Evolutionary conservation across 2,113 vertebrate species (phyloP).

Genomic region (Tetraodon nigroviridis): DNA sequence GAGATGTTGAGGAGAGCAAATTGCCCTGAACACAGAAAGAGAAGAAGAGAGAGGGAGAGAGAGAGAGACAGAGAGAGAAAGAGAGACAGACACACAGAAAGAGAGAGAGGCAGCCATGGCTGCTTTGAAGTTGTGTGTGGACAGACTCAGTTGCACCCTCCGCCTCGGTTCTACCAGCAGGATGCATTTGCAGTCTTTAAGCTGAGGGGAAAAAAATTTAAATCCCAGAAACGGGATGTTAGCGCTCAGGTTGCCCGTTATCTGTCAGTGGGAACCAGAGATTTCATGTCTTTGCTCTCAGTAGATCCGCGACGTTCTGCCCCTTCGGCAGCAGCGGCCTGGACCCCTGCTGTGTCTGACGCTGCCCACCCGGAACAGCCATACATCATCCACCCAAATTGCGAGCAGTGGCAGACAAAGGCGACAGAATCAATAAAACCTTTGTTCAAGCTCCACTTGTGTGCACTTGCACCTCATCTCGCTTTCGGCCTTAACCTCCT

Average conservation of each 20-base stretch:
- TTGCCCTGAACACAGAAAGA: constrained; percentile 43
- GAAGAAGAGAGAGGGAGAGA: too few relatives aligned
- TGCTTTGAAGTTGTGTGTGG: constrained; percentile 52
- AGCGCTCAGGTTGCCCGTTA: too few relatives aligned
- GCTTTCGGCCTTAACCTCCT: constrained; percentile 22
- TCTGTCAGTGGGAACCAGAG: too few relatives aligned
- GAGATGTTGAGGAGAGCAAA: constrained; percentile 61
- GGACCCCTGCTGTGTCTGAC: constrained; percentile 47
- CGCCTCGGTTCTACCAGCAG: too few relatives aligned
- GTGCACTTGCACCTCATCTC: constrained; percentile 20
- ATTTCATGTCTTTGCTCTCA: constrained; percentile 16
- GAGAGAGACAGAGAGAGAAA: background rate
- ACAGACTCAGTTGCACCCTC: background rate
- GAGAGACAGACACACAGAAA: constrained; percentile 4
- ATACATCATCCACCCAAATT: constrained; percentile 63
- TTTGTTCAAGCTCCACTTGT: constrained; percentile 46
- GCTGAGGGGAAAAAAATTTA: too few relatives aligned
- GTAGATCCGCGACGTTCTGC: constrained; percentile 38
- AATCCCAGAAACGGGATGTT: too few relatives aligned
- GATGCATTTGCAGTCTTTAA: too few relatives aligned
- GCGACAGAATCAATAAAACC: constrained; percentile 63
- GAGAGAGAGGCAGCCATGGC: constrained; percentile 46
- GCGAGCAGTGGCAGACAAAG: constrained; percentile 60
- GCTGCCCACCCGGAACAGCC: constrained; percentile 46
- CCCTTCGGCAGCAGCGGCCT: constrained; percentile 29